A percentile compares a stretch with the other conserved stretches of the same genome.
Evolutionary conservation across 1,140 invertebrate species (phyloP).

Genomic region (Lasaia peninsularis): DNA sequence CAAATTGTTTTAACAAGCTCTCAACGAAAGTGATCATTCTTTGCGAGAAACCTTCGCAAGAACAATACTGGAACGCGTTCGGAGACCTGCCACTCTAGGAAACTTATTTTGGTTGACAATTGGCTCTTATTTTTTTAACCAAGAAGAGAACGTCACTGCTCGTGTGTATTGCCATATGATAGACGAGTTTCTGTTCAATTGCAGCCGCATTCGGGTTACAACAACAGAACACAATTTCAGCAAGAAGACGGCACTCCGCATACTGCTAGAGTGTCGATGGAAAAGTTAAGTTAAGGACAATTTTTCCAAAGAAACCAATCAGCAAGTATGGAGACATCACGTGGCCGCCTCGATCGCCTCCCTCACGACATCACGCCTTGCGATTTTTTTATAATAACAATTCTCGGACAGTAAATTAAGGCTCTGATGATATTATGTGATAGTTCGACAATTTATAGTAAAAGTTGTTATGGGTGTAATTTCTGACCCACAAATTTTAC

Average conservation of each 20-base stretch:
- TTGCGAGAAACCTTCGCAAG: no score
- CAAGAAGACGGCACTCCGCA: background rate
- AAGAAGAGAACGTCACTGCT: conserved; percentile 14
- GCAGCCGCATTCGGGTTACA: conserved; percentile 15
- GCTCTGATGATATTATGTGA: no score
- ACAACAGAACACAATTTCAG: conserved; percentile 17
- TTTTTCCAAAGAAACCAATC: conserved; percentile 17
- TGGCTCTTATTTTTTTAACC: conserved; percentile 11
- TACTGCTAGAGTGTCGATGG: conserved; percentile 16
- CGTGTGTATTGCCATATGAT: conserved; percentile 14
- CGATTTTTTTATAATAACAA: background rate
- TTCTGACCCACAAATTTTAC: no score
- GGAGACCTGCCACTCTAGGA: no score
- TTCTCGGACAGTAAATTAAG: no score
- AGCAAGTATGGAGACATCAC: conserved; percentile 13
- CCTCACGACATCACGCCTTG: background rate
- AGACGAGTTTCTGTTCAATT: conserved; percentile 17
- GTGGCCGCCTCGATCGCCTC: background rate
- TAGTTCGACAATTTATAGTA: no score
- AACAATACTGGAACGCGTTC: no score
- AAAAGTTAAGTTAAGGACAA: conserved; percentile 12
- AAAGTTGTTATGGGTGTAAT: no score
- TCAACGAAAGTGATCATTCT: no score
- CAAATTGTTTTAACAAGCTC: no score
- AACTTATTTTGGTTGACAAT: background rate